Evolutionary conservation across 2,797 vertebrate genomes (phyloP), one percentile per base, ranked within the genome.

Genomic region (Enteromius anoplus): DNA sequence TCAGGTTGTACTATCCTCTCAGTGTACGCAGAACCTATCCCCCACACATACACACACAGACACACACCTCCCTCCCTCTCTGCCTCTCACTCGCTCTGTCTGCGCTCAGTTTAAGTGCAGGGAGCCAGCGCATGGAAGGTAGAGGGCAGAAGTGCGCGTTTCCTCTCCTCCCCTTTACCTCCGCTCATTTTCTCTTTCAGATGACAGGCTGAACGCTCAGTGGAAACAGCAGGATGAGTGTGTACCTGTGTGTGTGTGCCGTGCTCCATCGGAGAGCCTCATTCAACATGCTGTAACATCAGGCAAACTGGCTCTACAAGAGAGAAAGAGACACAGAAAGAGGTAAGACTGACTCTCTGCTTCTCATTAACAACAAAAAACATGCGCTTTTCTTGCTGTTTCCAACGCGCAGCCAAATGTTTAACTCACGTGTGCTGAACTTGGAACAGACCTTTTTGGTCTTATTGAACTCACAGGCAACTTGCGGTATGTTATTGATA

Each of bases 241-340:
- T 37, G 72, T 76, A 75, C 78, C 45, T 80, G 83, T n/a, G 58
- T 29, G 40, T 45, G 47, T 21, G 71, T 23, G 49, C 34, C 53
- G 12, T 62, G 75, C 81, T 75, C 42, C 21, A 34, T 29, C 42
- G 5, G 40, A 69, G 64, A 75, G 75, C 53, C 81, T 70, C 45
- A 40, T 75, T 84, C 75, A 84, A 49, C 71, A 84, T 84, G 75
- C 79, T 75, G 37, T 76, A 82, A 51, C 64, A 81, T 69, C 37
- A 78, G 60, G 26, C 37, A 76, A 82, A 80, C 82, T 86, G 64
- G 82, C 47, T 68, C 51, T 32, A 53, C 53, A 34, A 79, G 65
- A 45, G 45, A 26, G 60, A 60, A 79, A 62, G 15, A 75, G 29
- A 84, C 37, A 60, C 64, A 84, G 19, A 40, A 58, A 45, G 65